Evolutionary conservation across 2,888 invertebrate species (phyloP).

Genomic region (Heliconius ethilla): DNA sequence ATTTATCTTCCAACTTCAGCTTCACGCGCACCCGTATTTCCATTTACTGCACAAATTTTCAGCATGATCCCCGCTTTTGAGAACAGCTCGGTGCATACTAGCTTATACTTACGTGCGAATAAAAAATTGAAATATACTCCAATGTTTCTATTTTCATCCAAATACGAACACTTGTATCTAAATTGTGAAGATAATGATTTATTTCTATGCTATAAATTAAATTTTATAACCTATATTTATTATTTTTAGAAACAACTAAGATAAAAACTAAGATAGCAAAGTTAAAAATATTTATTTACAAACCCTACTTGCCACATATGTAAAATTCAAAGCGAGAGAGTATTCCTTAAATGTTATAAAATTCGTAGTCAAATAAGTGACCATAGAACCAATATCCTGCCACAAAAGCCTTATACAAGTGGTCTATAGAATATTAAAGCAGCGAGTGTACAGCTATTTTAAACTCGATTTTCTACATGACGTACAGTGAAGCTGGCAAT

Average conservation of each 20-base stretch:
- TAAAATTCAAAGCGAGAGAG: no score
- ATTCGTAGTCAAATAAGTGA: not conserved
- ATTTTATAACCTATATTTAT: no score
- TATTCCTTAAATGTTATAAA: not conserved
- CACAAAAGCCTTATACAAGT: not conserved
- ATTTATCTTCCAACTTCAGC: not conserved
- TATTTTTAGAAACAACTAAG: no score
- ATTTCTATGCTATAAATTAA: no score
- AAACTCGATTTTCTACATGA: conserved; percentile 11
- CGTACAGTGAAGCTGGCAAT: not conserved
- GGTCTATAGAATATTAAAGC: conserved; percentile 6
- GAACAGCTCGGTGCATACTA: not conserved
- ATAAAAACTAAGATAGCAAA: not conserved
- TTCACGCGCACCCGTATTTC: conserved; percentile 7
- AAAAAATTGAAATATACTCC: not conserved
- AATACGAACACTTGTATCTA: not conserved
- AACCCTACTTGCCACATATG: not conserved
- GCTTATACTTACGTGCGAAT: not conserved
- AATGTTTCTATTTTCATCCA: not conserved
- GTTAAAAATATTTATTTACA: not conserved
- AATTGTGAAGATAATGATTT: not conserved
- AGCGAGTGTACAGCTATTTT: conserved; percentile 1
- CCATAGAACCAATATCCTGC: not conserved
- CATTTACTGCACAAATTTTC: conserved; percentile 5
- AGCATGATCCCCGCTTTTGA: conserved; percentile 4